Conservation (phyloP, 2,797 vertebrate species). For the Cheirogaleus major region DNA sequence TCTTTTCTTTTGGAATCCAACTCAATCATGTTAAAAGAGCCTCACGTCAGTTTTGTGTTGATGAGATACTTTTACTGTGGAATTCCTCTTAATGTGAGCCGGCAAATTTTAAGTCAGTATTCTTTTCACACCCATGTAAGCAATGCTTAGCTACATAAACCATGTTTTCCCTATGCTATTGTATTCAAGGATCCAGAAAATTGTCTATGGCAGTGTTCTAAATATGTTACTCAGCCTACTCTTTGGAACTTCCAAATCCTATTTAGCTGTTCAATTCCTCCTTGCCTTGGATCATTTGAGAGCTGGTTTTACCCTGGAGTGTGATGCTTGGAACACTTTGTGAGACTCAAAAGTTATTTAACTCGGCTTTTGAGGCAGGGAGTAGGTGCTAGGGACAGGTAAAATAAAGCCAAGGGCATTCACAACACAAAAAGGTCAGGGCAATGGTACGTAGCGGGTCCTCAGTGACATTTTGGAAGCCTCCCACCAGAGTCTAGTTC, state of each 20-base stretch:
- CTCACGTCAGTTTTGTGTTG: neutral
- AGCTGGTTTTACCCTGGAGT: neutral
- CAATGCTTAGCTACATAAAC: neutral
- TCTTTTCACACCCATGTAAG: neutral
- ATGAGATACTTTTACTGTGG: neutral
- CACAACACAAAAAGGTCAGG: neutral
- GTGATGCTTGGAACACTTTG: neutral
- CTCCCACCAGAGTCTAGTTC: neutral
- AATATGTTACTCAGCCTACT: neutral
- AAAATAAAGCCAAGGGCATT: neutral
- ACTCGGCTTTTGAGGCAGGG: fast-evolving
- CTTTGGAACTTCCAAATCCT: neutral
- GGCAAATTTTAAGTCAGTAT: neutral
- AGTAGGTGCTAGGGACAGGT: fast-evolving
- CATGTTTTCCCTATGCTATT: neutral
- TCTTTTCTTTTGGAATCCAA: neutral
- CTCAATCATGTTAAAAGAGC: neutral
- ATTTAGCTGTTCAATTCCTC: neutral
- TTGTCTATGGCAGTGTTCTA: neutral
- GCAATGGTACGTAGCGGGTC: fast-evolving
- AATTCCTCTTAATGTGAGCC: neutral
- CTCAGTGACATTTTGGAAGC: neutral
- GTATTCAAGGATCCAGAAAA: neutral
- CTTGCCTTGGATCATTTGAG: neutral
- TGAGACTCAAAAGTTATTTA: no score